phyloP scores from a whole-genome alignment of 2,888 invertebrate species.

The Yponomeuta plumbellus region DNA sequence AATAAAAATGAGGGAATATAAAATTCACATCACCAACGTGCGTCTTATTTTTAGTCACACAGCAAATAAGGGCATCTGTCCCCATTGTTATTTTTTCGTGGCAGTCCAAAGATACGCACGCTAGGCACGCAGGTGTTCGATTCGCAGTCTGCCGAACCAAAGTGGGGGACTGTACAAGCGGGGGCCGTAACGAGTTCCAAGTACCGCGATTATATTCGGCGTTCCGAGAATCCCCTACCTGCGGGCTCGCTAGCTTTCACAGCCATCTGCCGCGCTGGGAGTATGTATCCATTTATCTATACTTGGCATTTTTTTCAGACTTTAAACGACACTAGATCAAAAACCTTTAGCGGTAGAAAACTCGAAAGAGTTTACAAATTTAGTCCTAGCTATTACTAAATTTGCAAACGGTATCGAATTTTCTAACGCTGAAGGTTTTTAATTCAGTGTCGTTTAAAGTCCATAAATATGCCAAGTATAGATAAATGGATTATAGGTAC shows the following conservation, averaged over 20 bases:
- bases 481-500: no score
- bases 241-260: slow-evolving; percentile 58
- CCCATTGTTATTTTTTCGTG: neutral
- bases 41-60: neutral
- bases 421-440: no score
- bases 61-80: neutral
- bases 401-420: no score
- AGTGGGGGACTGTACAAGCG: slow-evolving; percentile 18
- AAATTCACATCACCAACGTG: neutral
- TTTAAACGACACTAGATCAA: no score
- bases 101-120: neutral
- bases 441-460: no score
- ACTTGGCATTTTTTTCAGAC: no score
- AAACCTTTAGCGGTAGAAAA: no score
- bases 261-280: slow-evolving; percentile 54
- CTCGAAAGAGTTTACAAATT: no score
- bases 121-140: slow-evolving; percentile 48
- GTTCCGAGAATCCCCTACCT: slow-evolving; percentile 71
- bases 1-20: no score
- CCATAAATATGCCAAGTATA: no score
- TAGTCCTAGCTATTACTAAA: no score
- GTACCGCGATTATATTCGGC: slow-evolving; percentile 71
- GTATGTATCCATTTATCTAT: neutral
- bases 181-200: slow-evolving; percentile 60
- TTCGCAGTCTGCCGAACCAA: slow-evolving; percentile 40